Evolutionary conservation across 2,797 vertebrate species (phyloP), one percentile per base, ranked within the genome.

Genomic region (Octomys mimax): DNA sequence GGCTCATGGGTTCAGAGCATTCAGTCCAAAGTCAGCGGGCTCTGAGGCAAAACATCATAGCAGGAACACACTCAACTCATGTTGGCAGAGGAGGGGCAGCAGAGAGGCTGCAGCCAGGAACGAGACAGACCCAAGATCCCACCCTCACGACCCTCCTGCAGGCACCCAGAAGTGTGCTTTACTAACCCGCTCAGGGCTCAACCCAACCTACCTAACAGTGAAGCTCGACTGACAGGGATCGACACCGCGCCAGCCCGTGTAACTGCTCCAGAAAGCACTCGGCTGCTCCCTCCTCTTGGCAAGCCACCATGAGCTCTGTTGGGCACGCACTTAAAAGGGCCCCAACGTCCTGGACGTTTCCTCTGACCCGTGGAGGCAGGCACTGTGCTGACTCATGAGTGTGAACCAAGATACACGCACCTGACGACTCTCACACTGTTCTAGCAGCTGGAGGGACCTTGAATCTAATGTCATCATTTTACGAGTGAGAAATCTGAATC

Each of bases 401-500:
- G 1, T 61, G 79, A 88, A 78, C 71, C 49, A 42, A 66, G 66
- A 86, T 1, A 6, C 26, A 66, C n/a, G 16, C 19, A 28, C 49
- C 70, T 79, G 85, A 91, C 59, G 86, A 21, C 59, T 33, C 36
- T 95, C 87, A 52, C 3, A 26, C 24, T 84, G 49, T 57, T 42
- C 39, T 64, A 86, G 73, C 46, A 59, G 64, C 2, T 66, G 31
- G 28, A 70, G 19, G 92, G 28, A 82, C 28, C 92, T 85, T 77
- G 62, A 94, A 79, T 94, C 77, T 46, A 92, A 95, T 66, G 52
- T 95, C 87, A 94, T 92, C 82, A 82, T 90, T 92, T 91, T 66
- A 87, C 5, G 2, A 91, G 70, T 81, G 57, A 92, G 62, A 92
- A 85, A 75, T 89, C 57, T 77, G 95, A 89, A 95, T 85, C 87